These are phyloP conservation scores for Ariopsis seemanni DNA, from an alignment of 2,113 vertebrate genomes.

Conservation along the genomic window DNA sequence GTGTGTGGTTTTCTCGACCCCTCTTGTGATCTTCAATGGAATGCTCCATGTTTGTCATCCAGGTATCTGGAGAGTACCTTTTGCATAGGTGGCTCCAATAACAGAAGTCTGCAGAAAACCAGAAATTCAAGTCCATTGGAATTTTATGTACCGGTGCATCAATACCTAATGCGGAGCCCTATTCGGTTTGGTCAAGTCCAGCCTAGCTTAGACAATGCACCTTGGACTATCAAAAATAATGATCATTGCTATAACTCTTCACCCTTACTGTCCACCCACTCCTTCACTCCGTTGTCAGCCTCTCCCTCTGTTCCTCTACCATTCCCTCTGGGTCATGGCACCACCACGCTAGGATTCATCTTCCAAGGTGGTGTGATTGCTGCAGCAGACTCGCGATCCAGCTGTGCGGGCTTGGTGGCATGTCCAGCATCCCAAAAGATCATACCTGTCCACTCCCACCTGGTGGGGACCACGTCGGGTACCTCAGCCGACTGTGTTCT, in stretches of 20 bases:
- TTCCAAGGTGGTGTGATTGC: constrained; percentile 81
- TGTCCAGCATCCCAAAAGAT: constrained; percentile 80
- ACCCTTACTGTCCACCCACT: constrained; percentile 47
- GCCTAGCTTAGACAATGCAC: constrained; percentile 5
- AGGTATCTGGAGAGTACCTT: constrained; percentile 25
- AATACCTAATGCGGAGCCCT: constrained; percentile 67
- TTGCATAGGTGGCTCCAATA: constrained; percentile 17
- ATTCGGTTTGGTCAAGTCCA: constrained; percentile 68
- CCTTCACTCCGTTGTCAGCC: constrained; percentile 53
- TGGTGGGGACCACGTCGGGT: constrained; percentile 83
- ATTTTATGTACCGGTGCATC: constrained; percentile 64
- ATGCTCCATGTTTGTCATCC: constrained; percentile 28
- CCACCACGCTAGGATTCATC: constrained; percentile 84
- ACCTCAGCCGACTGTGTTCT: constrained; percentile 81
- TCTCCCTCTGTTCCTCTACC: constrained; percentile 66
- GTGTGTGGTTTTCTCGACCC: constrained; percentile 67
- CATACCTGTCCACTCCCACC: constrained; percentile 80
- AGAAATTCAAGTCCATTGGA: constrained; percentile 48
- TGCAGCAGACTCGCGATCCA: constrained; percentile 83
- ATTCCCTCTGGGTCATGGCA: constrained; percentile 78
- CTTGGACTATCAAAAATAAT: constrained; percentile 13
- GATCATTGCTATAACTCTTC: constrained; percentile 16
- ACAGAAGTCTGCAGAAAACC: constrained; percentile 25
- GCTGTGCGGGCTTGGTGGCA: constrained; percentile 75
- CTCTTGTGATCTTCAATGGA: constrained; percentile 35